A percentile compares a stretch with the other conserved stretches of the same genome.
phyloP scores from a whole-genome alignment of 2,113 vertebrate genomes.

The Grammomys surdaster region DNA sequence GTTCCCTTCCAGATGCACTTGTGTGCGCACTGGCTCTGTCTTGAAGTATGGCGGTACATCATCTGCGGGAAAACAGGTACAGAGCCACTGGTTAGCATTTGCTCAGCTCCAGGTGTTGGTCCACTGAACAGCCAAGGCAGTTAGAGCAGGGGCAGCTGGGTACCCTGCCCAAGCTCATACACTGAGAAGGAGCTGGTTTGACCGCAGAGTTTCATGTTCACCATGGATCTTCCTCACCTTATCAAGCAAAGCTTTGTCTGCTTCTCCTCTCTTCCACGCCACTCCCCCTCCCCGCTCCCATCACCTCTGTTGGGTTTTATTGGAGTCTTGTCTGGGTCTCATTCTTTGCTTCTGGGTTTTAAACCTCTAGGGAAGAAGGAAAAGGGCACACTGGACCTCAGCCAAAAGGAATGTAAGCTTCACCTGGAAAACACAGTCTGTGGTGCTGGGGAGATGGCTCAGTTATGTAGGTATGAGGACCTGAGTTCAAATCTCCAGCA shows the following conservation, averaged over 20 bases:
- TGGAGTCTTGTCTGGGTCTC: neutral
- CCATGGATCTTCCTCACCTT: fast-evolving
- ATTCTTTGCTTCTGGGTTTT: neutral
- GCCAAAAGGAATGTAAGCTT: neutral
- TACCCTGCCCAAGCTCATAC: fast-evolving
- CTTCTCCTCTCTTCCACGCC: no score
- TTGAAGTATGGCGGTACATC: slow-evolving; percentile 98
- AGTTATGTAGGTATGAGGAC: neutral
- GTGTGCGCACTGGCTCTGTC: slow-evolving; percentile 95
- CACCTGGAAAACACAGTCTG: neutral
- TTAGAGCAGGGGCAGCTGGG: neutral
- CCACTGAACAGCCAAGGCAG: fast-evolving
- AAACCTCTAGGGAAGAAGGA: neutral
- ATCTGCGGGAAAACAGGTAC: slow-evolving; percentile 85
- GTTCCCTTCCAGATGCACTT: slow-evolving; percentile 98
- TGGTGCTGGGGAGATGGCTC: neutral
- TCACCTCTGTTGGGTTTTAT: neutral
- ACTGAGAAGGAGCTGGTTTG: neutral
- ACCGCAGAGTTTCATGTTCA: no score
- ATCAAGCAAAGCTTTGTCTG: no score
- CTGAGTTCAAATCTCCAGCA: neutral
- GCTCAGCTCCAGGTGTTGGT: fast-evolving
- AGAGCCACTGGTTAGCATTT: neutral
- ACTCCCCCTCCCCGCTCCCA: fast-evolving
- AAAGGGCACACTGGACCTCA: fast-evolving